Conservation (phyloP, 2,888 invertebrate genomes). For the Lithodes maja region DNA sequence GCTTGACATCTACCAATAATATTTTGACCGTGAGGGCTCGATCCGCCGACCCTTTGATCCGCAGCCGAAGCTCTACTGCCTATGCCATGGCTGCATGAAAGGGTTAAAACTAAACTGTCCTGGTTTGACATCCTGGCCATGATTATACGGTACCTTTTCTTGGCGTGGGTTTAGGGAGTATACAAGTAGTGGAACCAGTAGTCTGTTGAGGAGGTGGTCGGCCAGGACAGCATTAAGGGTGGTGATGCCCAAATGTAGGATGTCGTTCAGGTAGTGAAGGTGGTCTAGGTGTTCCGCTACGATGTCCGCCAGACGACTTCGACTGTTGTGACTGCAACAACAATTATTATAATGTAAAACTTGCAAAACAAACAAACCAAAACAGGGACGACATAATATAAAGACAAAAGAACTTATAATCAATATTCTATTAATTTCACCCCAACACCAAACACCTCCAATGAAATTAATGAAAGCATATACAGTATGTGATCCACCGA, state of each 20-base stretch:
- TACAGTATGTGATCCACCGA: too few relatives aligned
- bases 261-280: conserved; percentile 97
- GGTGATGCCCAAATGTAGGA: conserved; percentile 91
- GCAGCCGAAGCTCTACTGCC: too few relatives aligned
- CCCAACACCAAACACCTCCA: not conserved
- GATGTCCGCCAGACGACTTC: conserved; percentile 91
- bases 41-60: too few relatives aligned
- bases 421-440: not conserved
- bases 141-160: conserved; percentile 17
- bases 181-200: conserved; percentile 94
- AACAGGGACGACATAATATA: too few relatives aligned
- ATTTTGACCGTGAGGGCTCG: too few relatives aligned
- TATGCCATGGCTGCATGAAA: too few relatives aligned
- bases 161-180: conserved; percentile 81
- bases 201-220: conserved; percentile 93
- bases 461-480: too few relatives aligned
- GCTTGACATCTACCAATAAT: too few relatives aligned
- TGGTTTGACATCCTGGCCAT: too few relatives aligned
- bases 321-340: conserved; percentile 86
- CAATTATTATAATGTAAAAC: not conserved
- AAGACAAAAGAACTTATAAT: too few relatives aligned
- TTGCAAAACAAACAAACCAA: too few relatives aligned
- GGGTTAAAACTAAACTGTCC: too few relatives aligned
- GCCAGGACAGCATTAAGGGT: conserved; percentile 91
- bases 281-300: conserved; percentile 98